Conservation (phyloP, 2,797 vertebrate species). For the Triplophysa bombifrons region DNA sequence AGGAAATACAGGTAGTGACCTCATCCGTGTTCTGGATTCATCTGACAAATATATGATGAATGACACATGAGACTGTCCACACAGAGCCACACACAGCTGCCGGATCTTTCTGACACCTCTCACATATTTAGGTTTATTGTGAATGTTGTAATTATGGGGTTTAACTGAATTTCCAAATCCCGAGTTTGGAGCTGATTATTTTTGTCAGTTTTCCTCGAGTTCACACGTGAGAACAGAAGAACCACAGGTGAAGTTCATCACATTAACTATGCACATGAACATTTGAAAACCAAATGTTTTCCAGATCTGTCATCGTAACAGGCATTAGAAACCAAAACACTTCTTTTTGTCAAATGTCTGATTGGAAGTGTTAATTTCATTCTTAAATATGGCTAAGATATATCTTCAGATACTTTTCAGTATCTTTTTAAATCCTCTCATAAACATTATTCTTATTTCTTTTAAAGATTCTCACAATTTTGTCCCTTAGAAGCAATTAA, state of each 20-base stretch:
- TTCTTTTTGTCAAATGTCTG: too few species aligned
- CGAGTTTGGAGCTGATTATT: not conserved
- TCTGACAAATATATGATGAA: not conserved
- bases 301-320: not conserved
- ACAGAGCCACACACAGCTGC: not conserved
- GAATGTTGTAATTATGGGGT: not conserved
- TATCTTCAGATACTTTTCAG: not conserved
- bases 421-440: not conserved
- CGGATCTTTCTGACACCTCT: too few species aligned
- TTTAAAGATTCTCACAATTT: slow-evolving; percentile 73
- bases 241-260: not conserved
- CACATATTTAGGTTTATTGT: not conserved
- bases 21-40: not conserved
- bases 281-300: not conserved
- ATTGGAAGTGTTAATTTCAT: not conserved
- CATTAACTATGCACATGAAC: not conserved
- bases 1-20: slow-evolving; percentile 3
- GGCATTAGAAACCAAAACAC: too few species aligned
- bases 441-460: not conserved
- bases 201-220: too few species aligned
- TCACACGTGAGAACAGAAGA: not conserved
- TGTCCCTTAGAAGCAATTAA: slow-evolving; percentile 68
- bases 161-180: not conserved
- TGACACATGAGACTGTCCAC: not conserved
- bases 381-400: not conserved